A percentile compares a stretch with the other conserved stretches of the same genome.
Evolutionary conservation across 92 coral and sea anemone genomes (phyloP).

Genomic region (Porites evermanni): DNA sequence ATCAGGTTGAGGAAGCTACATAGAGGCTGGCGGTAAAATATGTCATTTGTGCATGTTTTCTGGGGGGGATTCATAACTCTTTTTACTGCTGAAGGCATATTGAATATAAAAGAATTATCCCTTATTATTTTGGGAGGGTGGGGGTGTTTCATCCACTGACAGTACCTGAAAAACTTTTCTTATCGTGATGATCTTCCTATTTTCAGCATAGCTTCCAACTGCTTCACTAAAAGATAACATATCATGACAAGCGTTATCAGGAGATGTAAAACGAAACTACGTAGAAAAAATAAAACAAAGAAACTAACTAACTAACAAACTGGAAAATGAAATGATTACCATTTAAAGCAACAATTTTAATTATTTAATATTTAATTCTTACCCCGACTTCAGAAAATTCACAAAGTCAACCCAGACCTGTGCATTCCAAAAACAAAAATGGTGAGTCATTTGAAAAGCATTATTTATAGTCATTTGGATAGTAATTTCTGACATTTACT

Average conservation of each 20-base stretch:
- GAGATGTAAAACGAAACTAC: neutral
- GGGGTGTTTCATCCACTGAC: no score
- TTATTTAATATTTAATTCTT: constrained; percentile 5
- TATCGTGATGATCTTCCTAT: constrained; percentile 90
- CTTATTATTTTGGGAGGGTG: no score
- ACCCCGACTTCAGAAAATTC: constrained; percentile 94
- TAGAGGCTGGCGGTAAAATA: no score
- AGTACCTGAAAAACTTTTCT: constrained; percentile 91
- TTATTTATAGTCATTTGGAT: neutral
- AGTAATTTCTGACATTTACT: neutral
- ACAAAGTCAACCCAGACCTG: constrained; percentile 97
- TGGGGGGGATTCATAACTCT: no score
- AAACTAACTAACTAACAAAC: neutral
- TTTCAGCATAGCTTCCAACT: constrained; percentile 95
- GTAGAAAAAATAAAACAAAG: neutral
- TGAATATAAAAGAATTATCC: no score
- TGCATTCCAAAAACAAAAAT: neutral
- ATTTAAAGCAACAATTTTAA: no score
- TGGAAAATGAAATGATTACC: neutral
- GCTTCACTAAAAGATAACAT: constrained; percentile 73
- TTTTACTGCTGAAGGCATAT: no score
- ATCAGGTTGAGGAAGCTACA: no score
- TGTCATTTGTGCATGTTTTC: no score
- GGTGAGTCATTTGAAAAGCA: no score
- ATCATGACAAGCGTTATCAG: neutral